Base-by-base conservation (phyloP, 2,113 vertebrate species). In the Oxyruncus cristatus region DNA sequence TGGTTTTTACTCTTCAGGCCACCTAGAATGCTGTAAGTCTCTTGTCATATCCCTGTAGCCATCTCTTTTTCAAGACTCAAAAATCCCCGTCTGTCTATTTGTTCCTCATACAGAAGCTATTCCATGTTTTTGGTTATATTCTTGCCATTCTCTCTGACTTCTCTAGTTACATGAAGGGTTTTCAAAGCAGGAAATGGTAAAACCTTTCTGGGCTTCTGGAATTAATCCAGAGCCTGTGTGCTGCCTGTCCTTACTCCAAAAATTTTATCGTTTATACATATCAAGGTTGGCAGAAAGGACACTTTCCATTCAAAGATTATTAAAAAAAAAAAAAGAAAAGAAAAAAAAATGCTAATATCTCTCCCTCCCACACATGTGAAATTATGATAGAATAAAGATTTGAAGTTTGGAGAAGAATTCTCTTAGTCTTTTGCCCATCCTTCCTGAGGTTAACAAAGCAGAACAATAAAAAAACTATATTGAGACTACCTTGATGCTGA, bases 311-410 rank as follows among this genome's bases (percentile, higher is more conserved):
- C 6, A n/a, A 37, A 55, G 11, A 4, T 10, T 37, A 3, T 9
- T 11, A 12, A 22, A 22, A 37, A 32, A 21, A 9, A 6, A 7
- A 12, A 30, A 7, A 35, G 22, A 23, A 3, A 30, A 39, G 26
- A 19, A 2, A 28, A 18, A 35, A 16, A 2, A 12, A 0, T n/a
- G 2, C 3, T 22, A 58, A 37, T 5, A 42, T 16, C 42, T 74
- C 15, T 85, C 13, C 35, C 4, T 78, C 7, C 8, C 9, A 85
- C 13, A n/a, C 12, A 30, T 10, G 3, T 41, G n/a, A 91, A 83
- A 66, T 52, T 49, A 52, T 18, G 32, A 67, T 1, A 67, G 47
- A 77, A 77, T 44, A 50, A 88, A 75, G 4, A 68, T 21, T 62
- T 65, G 33, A 75, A 71, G 9, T 61, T 81, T 66, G 42, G 92